These are phyloP conservation scores for Disparrhopalites patrizii DNA, from an alignment of 2,888 invertebrate genomes.

Conservation along the genomic window DNA sequence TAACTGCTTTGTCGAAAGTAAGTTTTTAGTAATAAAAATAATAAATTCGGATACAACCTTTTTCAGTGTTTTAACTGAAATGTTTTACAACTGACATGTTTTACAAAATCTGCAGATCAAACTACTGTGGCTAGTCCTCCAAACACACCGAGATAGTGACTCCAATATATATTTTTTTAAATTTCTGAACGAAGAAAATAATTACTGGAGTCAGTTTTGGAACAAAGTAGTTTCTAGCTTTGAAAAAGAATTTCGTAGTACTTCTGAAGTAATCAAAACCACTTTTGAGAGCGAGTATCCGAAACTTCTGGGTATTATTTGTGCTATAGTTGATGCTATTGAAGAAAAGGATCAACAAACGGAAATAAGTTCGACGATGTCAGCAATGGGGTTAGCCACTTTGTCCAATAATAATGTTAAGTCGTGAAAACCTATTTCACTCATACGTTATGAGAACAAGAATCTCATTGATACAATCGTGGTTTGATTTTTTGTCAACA, in stretches of 20 bases:
- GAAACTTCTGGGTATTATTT: constrained; percentile 73
- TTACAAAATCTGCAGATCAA: constrained; percentile 5
- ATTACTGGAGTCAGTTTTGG: constrained; percentile 34
- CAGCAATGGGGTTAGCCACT: constrained; percentile 4
- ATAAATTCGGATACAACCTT: background rate
- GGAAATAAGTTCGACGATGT: constrained; percentile 8
- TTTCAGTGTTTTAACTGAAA: background rate
- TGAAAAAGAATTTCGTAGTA: constrained; percentile 38
- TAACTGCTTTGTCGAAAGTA: constrained; percentile 23
- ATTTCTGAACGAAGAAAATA: constrained; percentile 19
- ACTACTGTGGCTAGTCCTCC: constrained; percentile 20
- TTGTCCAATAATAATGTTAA: background rate
- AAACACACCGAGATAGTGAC: constrained; percentile 14
- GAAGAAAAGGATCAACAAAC: constrained; percentile 32
- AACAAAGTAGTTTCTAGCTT: constrained; percentile 40
- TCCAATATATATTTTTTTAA: constrained; percentile 14
- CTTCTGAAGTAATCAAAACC: constrained; percentile 64
- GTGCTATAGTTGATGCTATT: constrained; percentile 49
- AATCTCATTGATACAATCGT: background rate
- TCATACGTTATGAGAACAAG: background rate
- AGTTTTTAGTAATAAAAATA: background rate
- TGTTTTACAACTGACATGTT: background rate
- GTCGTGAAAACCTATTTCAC: background rate
- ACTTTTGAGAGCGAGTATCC: constrained; percentile 84
- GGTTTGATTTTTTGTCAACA: background rate